Evolutionary conservation across 1,140 invertebrate species (phyloP), one percentile per base, ranked within the genome.

Genomic region (Hyphantria cunea): DNA sequence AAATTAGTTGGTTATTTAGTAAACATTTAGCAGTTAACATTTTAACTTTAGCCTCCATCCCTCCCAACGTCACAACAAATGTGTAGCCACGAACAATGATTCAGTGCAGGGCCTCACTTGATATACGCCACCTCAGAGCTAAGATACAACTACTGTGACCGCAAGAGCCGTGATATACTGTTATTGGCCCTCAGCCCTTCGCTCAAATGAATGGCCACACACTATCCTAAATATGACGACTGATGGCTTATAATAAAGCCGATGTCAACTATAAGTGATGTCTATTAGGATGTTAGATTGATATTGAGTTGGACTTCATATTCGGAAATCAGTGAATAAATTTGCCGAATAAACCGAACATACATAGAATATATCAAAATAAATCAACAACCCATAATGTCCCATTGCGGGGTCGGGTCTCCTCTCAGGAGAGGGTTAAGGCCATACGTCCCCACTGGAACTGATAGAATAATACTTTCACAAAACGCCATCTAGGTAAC

Each of bases 61-160:
- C 17, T 1, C 5, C 17, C 5, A 55, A 45, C 44, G 44, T 49
- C 53, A 60, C 37, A 60, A 60, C 42, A 60, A 60, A 60, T 60
- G 56, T 42, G 25, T 34, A 60, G 45, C 48, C 47, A 44, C 42
- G 34, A 50, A 60, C 56, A 42, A 51, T 60, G 48, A 60, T 51
- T 60, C 56, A 60, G 37, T 15, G 37, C 37, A 39, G 37, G n/a
- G 45, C 55, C n/a, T 14, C 13, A 15, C 31, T 47, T 48, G 50
- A 63, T 63, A 53, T 53, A 53, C 50, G 32, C 25, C n/a, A 48
- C n/a, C 42, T 33, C 6, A n/a, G 9, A 8, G 14, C 55, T 58
- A 55, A 65, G 62, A 64, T 64, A 64, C 53, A 64, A 64, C 37
- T 60, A 53, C 48, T 41, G 32, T 49, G 64, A 66, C 55, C 64